Conservation (phyloP, 2,888 invertebrate genomes). For the Eilema depressum region DNA sequence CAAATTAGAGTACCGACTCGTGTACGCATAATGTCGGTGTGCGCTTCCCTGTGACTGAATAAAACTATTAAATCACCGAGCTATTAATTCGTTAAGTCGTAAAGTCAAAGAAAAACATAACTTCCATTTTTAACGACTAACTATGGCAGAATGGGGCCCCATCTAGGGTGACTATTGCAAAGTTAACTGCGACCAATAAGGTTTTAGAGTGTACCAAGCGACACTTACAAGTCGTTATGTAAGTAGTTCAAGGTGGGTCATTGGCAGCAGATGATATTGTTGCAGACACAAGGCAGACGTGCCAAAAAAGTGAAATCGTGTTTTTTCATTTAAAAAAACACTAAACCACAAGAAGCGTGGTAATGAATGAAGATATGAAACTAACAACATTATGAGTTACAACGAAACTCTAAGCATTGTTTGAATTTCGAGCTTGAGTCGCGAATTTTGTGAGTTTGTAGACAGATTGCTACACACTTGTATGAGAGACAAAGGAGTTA, state of each 20-base stretch:
- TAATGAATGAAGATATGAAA: slow-evolving; percentile 53
- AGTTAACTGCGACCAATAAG: slow-evolving; percentile 55
- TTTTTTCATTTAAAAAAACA: slow-evolving; percentile 65
- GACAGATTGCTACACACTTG: slow-evolving; percentile 28
- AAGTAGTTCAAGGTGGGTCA: slow-evolving; percentile 85
- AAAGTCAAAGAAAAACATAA: slow-evolving; percentile 46
- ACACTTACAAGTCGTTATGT: slow-evolving; percentile 66
- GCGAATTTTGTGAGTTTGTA: slow-evolving; percentile 20
- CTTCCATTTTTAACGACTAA: slow-evolving; percentile 42
- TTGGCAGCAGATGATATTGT: slow-evolving; percentile 74
- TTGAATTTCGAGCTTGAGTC: not conserved
- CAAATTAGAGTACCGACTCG: slow-evolving; percentile 34
- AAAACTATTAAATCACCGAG: slow-evolving; percentile 44
- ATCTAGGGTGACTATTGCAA: slow-evolving; percentile 51
- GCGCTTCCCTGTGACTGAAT: slow-evolving; percentile 24
- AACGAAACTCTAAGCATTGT: not conserved
- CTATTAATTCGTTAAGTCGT: slow-evolving; percentile 43
- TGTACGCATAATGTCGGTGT: slow-evolving; percentile 15
- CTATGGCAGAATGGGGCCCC: slow-evolving; percentile 50
- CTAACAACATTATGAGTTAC: not conserved
- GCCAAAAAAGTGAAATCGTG: slow-evolving; percentile 84
- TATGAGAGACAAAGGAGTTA: slow-evolving; percentile 31
- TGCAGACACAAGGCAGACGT: slow-evolving; percentile 82
- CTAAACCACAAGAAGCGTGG: slow-evolving; percentile 34
- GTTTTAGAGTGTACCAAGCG: slow-evolving; percentile 56